These are phyloP conservation scores for Ophonus ardosiacus DNA, from an alignment of 2,888 invertebrate species.

Conservation along the genomic window DNA sequence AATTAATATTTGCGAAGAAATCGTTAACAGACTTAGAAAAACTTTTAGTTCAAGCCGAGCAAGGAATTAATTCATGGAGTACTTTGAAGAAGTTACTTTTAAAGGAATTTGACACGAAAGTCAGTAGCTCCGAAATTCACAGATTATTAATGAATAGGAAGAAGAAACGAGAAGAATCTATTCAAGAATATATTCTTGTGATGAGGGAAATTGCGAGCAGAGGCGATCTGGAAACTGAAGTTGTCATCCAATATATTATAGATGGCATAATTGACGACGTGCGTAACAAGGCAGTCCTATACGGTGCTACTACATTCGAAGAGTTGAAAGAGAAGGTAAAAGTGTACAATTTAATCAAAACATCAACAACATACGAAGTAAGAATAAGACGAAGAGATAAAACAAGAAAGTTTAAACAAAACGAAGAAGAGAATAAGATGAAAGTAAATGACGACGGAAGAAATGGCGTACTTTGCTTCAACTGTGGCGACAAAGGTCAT, in stretches of 20 bases:
- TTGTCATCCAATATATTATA: constrained; percentile 36
- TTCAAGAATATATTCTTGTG: constrained; percentile 69
- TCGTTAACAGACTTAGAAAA: constrained; percentile 60
- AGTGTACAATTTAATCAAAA: too few relatives aligned
- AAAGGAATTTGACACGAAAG: constrained; percentile 24
- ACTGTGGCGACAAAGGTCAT: too few relatives aligned
- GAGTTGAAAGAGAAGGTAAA: too few relatives aligned
- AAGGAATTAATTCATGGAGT: constrained; percentile 48
- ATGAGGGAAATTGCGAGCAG: constrained; percentile 69
- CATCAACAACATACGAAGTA: too few relatives aligned
- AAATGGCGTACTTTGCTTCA: too few relatives aligned
- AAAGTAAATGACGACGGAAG: too few relatives aligned
- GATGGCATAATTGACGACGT: not conserved
- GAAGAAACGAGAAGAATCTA: constrained; percentile 68
- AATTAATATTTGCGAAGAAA: constrained; percentile 64
- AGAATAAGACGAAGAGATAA: too few relatives aligned
- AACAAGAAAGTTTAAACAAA: too few relatives aligned
- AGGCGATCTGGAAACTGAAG: not conserved
- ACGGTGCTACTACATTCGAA: too few relatives aligned
- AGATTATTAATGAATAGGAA: constrained; percentile 60
- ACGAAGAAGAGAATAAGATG: too few relatives aligned
- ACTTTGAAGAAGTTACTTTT: constrained; percentile 46
- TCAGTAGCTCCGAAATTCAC: not conserved
- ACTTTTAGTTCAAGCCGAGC: constrained; percentile 53
- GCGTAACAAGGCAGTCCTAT: too few relatives aligned